A percentile compares a stretch with the other conserved stretches of the same genome.
phyloP scores from a whole-genome alignment of 2,888 invertebrate genomes.

The Lydus trimaculatus region DNA sequence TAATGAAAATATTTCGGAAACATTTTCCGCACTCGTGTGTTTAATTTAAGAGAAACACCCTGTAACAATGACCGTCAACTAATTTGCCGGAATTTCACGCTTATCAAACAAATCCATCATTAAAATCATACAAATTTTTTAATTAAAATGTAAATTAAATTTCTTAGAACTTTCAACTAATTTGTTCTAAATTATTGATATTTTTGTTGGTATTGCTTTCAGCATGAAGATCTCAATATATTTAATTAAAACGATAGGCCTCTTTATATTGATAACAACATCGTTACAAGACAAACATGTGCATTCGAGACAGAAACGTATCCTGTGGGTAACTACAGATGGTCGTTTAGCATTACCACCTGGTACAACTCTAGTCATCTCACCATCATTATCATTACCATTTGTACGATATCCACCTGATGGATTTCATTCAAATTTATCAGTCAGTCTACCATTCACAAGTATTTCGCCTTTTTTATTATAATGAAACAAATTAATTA shows the following conservation, averaged over 20 bases:
- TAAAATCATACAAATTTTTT: no score
- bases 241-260: neutral
- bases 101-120: neutral
- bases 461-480: constrained; percentile 62
- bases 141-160: neutral
- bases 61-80: neutral
- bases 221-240: neutral
- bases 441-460: constrained; percentile 83
- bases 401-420: constrained; percentile 85
- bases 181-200: neutral
- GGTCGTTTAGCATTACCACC: constrained; percentile 85
- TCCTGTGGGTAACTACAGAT: constrained; percentile 87
- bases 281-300: constrained; percentile 39
- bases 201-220: no score
- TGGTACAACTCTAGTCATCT: constrained; percentile 79
- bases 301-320: constrained; percentile 81
- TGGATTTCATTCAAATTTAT: constrained; percentile 84
- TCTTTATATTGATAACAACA: constrained; percentile 2
- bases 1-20: no score
- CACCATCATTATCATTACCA: constrained; percentile 82
- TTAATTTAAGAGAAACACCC: neutral
- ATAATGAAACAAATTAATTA: neutral
- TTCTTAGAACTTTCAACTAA: no score
- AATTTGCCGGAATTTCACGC: neutral
- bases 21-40: no score